These are phyloP conservation scores for Spinibarbus caldwelli DNA, from an alignment of 2,797 vertebrate species.

Conservation along the genomic window DNA sequence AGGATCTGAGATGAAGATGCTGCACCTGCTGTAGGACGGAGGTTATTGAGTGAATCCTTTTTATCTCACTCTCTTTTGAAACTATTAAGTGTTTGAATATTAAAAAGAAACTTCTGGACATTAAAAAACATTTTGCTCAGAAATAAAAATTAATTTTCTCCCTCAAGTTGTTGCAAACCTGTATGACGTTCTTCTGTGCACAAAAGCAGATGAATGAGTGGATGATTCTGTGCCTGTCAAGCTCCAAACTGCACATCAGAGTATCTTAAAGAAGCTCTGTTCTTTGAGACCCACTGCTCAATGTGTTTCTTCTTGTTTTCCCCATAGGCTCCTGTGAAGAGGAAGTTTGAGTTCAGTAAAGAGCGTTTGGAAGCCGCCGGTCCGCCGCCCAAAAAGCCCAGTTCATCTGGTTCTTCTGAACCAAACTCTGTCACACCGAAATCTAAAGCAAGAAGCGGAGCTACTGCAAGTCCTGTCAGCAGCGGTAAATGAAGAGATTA, in stretches of 20 bases:
- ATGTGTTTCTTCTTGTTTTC: background rate
- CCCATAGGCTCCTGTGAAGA: slow-evolving; percentile 77
- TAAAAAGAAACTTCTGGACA: background rate
- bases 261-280: background rate
- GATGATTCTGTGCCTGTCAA: background rate
- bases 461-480: slow-evolving; percentile 65
- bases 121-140: background rate
- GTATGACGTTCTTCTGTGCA: background rate
- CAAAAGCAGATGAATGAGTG: background rate
- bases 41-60: background rate
- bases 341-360: slow-evolving; percentile 87
- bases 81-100: background rate
- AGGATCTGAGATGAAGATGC: background rate
- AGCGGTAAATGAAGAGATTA: background rate
- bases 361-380: slow-evolving; percentile 73
- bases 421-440: slow-evolving; percentile 63
- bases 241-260: background rate
- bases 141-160: background rate
- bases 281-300: background rate
- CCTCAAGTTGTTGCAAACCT: background rate
- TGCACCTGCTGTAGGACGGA: background rate
- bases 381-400: slow-evolving; percentile 73
- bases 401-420: slow-evolving; percentile 68
- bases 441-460: slow-evolving; percentile 46
- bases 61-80: background rate